Evolutionary conservation across 35 echinoderm and acorn worm genomes (phyloP), one percentile per base, ranked within the genome.

Genomic region (Heliocidaris tuberculata): DNA sequence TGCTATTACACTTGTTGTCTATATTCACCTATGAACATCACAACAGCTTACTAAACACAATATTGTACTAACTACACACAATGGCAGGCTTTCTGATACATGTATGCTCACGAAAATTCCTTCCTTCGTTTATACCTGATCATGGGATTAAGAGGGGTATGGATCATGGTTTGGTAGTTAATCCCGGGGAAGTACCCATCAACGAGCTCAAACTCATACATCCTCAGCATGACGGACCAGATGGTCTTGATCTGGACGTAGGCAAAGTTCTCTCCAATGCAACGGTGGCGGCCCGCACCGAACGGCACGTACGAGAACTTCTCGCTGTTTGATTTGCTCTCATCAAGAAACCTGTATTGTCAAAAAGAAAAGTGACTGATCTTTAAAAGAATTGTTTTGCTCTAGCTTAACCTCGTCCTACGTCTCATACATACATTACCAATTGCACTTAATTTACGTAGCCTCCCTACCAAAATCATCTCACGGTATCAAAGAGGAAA

Each of bases 241-340:
- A 97, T 96, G 60, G 96, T 97, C 89, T 97, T 97, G 86, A 97
- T 95, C 21, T 97, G 96, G 29, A 97, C 95, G 93, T 97, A 97
- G 86, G 96, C 96, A 88, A 97, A 96, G 52, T 97, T 97, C 91
- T 97, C 96, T 9, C 96, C 96, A 56, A 97, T 97, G 93, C 95
- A 96, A 8, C 96, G 93, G 87, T 97, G 96, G 48, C 96, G 96
- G 5, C 96, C 96, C 31, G 93, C 96, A 17, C 96, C 96, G 47
- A 97, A 97, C 16, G 96, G 96, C 31, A 97, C 93, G 94, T 97
- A 97, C 65, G 96, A 94, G 90, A 97, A 97, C 95, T 97, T 97
- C 54, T 97, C 96, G 47, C 95, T 96, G 88, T 96, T 96, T 8
- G 93, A 92, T 2, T 95, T 89, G 85, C 49, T 94, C 93, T 96